A percentile compares a stretch with the other conserved stretches of the same genome.
phyloP scores from a whole-genome alignment of 1,140 invertebrate genomes.

The Anoplolepis gracilipes region DNA sequence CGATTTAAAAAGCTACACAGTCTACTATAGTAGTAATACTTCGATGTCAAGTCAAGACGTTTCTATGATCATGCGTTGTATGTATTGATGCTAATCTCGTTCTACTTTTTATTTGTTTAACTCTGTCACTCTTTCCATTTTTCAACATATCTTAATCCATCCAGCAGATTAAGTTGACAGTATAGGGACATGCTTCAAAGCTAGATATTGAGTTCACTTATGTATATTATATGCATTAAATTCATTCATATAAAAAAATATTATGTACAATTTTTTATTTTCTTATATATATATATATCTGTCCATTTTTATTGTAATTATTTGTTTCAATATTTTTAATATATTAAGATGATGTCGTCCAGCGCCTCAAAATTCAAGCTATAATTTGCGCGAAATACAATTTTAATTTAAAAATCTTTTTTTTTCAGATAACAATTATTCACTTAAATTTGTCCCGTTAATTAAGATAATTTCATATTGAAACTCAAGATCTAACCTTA shows the following conservation, averaged over 20 bases:
- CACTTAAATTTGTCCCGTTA: neutral
- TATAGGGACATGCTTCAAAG: neutral
- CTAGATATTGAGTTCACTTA: neutral
- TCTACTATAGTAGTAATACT: slow-evolving; percentile 26
- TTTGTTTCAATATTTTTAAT: neutral
- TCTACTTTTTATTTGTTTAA: neutral
- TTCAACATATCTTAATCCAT: slow-evolving; percentile 24
- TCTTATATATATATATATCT: too few relatives aligned
- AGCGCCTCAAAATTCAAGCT: slow-evolving; percentile 2
- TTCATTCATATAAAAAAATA: too few relatives aligned
- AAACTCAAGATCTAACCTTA: neutral
- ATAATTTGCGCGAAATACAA: neutral
- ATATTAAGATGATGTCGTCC: neutral
- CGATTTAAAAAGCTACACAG: slow-evolving; percentile 25
- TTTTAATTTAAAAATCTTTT: slow-evolving; percentile 6
- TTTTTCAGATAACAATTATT: neutral
- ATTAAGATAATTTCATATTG: neutral
- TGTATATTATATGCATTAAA: neutral
- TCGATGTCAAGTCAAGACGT: neutral
- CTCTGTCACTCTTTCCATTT: neutral
- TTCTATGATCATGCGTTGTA: neutral
- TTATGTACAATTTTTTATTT: neutral
- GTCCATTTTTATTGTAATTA: neutral
- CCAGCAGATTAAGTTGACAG: slow-evolving; percentile 39
- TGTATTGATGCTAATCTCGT: slow-evolving; percentile 10